phyloP scores from a whole-genome alignment of 2,888 invertebrate species.

The Ennomos quercinarius region DNA sequence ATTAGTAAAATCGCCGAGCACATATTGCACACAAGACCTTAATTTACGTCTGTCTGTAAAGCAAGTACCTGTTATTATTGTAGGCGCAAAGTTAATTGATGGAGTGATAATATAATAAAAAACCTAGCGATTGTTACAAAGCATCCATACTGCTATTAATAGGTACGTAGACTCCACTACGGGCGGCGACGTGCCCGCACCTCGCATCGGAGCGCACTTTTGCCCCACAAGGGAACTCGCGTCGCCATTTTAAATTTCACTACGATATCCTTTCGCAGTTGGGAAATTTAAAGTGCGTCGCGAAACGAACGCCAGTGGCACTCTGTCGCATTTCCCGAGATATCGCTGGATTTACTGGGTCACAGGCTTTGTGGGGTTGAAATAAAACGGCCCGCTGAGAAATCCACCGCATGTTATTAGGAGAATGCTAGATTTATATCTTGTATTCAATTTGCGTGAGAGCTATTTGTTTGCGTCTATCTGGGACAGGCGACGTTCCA shows the following conservation, averaged over 20 bases:
- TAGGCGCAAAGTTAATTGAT: too few relatives aligned
- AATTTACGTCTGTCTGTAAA: too few relatives aligned
- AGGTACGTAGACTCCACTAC: background rate
- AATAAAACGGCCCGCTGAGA: slow-evolving; percentile 81
- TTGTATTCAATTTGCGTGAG: slow-evolving; percentile 81
- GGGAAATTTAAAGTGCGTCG: slow-evolving; percentile 78
- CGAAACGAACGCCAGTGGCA: slow-evolving; percentile 71
- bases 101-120: too few relatives aligned
- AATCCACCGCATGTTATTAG: slow-evolving; percentile 80
- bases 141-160: slow-evolving; percentile 2
- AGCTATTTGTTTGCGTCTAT: slow-evolving; percentile 68
- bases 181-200: slow-evolving; percentile 31
- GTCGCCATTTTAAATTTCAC: slow-evolving; percentile 73
- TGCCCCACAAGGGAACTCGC: slow-evolving; percentile 60
- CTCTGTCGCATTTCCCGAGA: slow-evolving; percentile 77
- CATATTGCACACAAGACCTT: too few relatives aligned
- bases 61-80: too few relatives aligned
- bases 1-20: too few relatives aligned
- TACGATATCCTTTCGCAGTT: slow-evolving; percentile 69
- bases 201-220: slow-evolving; percentile 51
- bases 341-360: slow-evolving; percentile 80
- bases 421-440: slow-evolving; percentile 79
- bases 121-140: background rate
- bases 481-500: slow-evolving; percentile 50
- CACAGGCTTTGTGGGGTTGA: slow-evolving; percentile 76